Percentiles rank a stretch among this genome's conserved stretches.
These are phyloP conservation scores for Dryobota labecula DNA, from an alignment of 2,888 invertebrate species.

Conservation along the genomic window DNA sequence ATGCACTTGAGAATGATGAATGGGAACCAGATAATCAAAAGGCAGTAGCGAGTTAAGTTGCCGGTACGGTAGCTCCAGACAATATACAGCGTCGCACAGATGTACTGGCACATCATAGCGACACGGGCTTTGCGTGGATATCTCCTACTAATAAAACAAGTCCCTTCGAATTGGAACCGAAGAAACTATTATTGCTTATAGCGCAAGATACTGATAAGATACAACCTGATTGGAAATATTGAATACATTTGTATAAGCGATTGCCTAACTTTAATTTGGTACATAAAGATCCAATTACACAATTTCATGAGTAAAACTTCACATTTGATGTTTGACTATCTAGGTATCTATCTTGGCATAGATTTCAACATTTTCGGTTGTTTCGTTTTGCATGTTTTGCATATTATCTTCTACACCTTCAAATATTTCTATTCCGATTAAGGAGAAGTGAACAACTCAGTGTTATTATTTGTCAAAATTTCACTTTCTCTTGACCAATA, in stretches of 20 bases:
- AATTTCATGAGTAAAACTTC: slow-evolving; percentile 22
- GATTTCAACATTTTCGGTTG: slow-evolving; percentile 2
- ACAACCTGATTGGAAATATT: slow-evolving; percentile 47
- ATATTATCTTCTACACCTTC: neutral
- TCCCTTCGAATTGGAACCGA: slow-evolving; percentile 12
- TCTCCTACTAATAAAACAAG: slow-evolving; percentile 35
- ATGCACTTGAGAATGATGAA: slow-evolving; percentile 74
- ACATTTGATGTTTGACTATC: slow-evolving; percentile 12
- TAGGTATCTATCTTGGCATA: neutral
- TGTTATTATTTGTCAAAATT: slow-evolving; percentile 3
- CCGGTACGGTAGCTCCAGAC: slow-evolving; percentile 66
- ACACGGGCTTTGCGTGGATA: slow-evolving; percentile 33
- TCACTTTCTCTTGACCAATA: slow-evolving; percentile 14
- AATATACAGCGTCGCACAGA: slow-evolving; percentile 61
- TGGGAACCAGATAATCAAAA: slow-evolving; percentile 72
- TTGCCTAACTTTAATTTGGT: slow-evolving; percentile 26
- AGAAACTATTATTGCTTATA: slow-evolving; percentile 34
- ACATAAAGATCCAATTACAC: slow-evolving; percentile 37
- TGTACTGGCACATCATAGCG: slow-evolving; percentile 47
- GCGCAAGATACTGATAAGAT: slow-evolving; percentile 50
- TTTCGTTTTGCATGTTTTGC: neutral
- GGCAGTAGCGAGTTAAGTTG: slow-evolving; percentile 69
- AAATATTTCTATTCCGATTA: slow-evolving; percentile 12
- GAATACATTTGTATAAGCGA: slow-evolving; percentile 52
- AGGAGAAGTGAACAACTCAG: slow-evolving; percentile 2